Evolutionary conservation across 2,113 vertebrate species (phyloP).

Genomic region (Picathartes gymnocephalus): DNA sequence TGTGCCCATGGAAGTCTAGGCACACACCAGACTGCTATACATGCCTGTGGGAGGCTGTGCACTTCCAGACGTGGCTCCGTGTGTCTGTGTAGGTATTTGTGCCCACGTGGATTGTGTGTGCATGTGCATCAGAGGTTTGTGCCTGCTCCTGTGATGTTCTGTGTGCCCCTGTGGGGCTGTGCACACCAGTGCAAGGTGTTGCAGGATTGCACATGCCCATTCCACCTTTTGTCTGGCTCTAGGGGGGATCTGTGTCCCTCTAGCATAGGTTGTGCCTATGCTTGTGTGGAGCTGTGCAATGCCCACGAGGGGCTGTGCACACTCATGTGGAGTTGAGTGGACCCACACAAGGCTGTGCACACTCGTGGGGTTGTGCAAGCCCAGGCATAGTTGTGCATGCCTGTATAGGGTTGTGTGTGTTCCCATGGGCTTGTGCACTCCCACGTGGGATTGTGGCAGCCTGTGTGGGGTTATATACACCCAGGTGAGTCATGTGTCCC

Average conservation of each 20-base stretch:
- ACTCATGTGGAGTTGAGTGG: fast-evolving
- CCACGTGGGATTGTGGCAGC: not conserved
- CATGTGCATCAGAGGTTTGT: not conserved
- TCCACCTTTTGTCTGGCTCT: too few species aligned
- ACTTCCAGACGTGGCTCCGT: fast-evolving
- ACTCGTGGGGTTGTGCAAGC: not conserved
- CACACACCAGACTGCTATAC: not conserved
- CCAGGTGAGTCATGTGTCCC: fast-evolving
- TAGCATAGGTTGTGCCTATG: fast-evolving
- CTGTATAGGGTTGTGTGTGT: not conserved
- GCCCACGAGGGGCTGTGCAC: not conserved
- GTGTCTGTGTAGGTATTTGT: not conserved
- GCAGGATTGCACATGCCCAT: not conserved
- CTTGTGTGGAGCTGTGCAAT: not conserved
- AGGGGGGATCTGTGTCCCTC: fast-evolving
- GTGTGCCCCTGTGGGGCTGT: fast-evolving
- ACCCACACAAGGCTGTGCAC: not conserved
- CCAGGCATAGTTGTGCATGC: fast-evolving
- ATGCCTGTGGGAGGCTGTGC: fast-evolving
- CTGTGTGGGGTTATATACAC: not conserved
- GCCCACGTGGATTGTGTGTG: not conserved
- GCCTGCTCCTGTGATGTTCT: fast-evolving
- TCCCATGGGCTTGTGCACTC: not conserved
- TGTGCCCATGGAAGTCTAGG: not conserved
- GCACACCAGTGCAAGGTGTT: not conserved